Conservation (phyloP, 1,140 invertebrate genomes). For the Chrysomallon squamiferum region DNA sequence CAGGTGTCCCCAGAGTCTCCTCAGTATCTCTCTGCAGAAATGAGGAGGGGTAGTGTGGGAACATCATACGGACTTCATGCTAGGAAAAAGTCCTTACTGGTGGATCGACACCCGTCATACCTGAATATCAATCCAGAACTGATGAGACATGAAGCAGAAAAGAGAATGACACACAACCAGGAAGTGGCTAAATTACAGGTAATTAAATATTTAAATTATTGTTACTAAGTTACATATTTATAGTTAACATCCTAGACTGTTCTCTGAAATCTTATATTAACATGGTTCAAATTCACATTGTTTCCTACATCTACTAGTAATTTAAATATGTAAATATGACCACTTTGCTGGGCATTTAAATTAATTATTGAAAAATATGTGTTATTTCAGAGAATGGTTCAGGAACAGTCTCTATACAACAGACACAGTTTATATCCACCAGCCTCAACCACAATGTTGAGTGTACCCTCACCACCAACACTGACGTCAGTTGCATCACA, state of each 20-base stretch:
- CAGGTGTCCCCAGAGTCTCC: conserved; percentile 25
- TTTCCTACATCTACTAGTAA: no score
- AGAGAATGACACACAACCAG: conserved; percentile 60
- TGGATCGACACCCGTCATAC: conserved; percentile 48
- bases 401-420: conserved; percentile 7
- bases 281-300: no score
- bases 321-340: no score
- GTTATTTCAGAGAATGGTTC: conserved; percentile 9
- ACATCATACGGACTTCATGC: conserved; percentile 47
- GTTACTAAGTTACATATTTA: no score
- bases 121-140: conserved; percentile 24
- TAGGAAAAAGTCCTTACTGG: conserved; percentile 44
- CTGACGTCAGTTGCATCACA: background rate
- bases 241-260: no score
- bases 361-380: no score
- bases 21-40: conserved; percentile 41
- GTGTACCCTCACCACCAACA: conserved; percentile 9
- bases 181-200: conserved; percentile 19
- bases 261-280: no score
- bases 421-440: conserved; percentile 10
- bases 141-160: conserved; percentile 6
- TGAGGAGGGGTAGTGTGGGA: conserved; percentile 52
- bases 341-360: no score
- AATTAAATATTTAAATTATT: background rate
- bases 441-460: background rate